Evolutionary conservation across 2,113 vertebrate species (phyloP), one percentile per base, ranked within the genome.

Genomic region (Solenodon paradoxus): DNA sequence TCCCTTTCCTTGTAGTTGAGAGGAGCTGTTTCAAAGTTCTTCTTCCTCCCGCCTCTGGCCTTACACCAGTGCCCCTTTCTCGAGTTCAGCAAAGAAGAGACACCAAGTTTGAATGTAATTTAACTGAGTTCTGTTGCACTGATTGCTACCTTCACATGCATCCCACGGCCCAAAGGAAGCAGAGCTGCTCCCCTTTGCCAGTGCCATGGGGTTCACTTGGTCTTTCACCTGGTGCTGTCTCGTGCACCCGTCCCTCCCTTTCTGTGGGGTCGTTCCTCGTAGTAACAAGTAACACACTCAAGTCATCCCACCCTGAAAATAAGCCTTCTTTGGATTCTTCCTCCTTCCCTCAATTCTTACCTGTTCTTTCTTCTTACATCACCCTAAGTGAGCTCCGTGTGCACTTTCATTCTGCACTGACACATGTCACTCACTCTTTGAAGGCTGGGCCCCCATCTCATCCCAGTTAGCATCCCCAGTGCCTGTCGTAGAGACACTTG

Each of bases 331-430:
- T 38, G 30, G 83, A 42, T 45, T 22, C 45, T 11, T 8, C 49
- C n/a, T 40, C 13, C 13, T 10, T n/a, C 13, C 40, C 8, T 17
- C 28, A 16, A 0, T 4, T 17, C 0, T 2, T 24, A 0, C 10
- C 40, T n/a, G 51, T 68, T 19, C 35, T 22, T 53, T 24, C 12
- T 63, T 30, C 26, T 78, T 49, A 40, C 3, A 0, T 72, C 53
- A 16, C 24, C 28, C 22, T 1, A 1, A 47, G 42, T 57, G 35
- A 24, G 69, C 35, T 64, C 57, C 13, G 12, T 20, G 6, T 0
- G 40, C 51, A 26, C 45, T 7, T 77, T 20, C 26, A 2, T 28
- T 9, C 40, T 26, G 2, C 1, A 8, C 7, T 0, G 0, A 2
- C 10, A 7, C 24, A 0, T 22, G n/a, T n/a, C n/a, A n/a, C 49